Base-by-base conservation (phyloP, 2,888 invertebrate genomes). In the Scaptomyza flava region DNA sequence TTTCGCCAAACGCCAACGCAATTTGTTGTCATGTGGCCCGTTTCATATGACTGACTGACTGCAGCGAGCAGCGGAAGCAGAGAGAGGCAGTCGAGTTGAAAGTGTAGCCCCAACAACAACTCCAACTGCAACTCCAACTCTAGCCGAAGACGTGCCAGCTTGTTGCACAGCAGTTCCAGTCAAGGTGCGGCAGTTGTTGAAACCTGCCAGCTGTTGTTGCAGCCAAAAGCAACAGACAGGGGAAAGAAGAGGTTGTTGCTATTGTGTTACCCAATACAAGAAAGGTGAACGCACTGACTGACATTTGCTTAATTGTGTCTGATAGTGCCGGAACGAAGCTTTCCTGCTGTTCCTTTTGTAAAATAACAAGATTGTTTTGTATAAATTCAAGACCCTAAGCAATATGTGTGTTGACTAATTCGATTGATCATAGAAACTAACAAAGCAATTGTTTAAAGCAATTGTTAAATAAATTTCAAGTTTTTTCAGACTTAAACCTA, bases 231-330 rank as follows among this genome's bases (percentile, higher is more conserved):
- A 48, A 60, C 27, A 2, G 9, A 2, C 11, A 14, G 17, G 30
- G 7, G 46, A 6, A 41, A 27, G 47, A 17, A 7, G 48, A 6
- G 27, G 17, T 41, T 5, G 20, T 8, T 30, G 38, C 69, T 61
- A 56, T 77, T 77, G 74, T 56, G 36, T 67, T 72, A 67, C 66
- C 41, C 62, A 46, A 51, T 45, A 14, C 57, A 61, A 62, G 45
- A 79, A 50, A 50, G 83, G 70, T 81, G 86, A 82, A 81, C 86
- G 68, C 64, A 81, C 81, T 81, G 69, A 72, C 86, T 86, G 79
- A 68, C 84, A 80, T 80, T 84, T 80, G 75, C 61, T 77, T 81
- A 83, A 81, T 83, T 83, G 68, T 78, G 72, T 77, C 80, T 75
- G 81, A 72, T 74, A 80, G 67, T 83, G 67, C 71, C 81, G 83